Evolutionary conservation across 2,888 invertebrate species (phyloP), one percentile per base, ranked within the genome.

Genomic region (Agrenia bidenticulata): DNA sequence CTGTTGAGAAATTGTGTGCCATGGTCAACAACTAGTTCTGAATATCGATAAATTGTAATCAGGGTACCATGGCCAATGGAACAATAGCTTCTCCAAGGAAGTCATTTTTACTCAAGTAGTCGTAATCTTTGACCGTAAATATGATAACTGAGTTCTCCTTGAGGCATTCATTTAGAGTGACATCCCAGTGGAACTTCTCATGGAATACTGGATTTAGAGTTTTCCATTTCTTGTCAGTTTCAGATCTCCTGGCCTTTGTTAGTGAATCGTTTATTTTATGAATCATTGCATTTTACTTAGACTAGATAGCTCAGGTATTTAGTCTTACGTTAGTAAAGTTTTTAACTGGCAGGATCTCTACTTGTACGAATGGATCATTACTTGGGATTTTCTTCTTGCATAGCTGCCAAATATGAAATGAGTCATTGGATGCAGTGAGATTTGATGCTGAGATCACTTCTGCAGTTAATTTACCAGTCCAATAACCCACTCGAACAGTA

Each of bases 51-150:
- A n/a, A n/a, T 39, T 39, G 39, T 11, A 39, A 23, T 53, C 24
- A 23, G 24, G 21, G 49, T 66, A 73, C 72, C 50, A 61, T 37
- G 42, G 68, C 56, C 11, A 74, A 53, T 2, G 73, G 72, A 7
- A 74, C 49, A 0, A 73, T 37, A 23, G 73, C 74, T 63, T 74
- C 73, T 17, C 76, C 76, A 11, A 76, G 54, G 51, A 74, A 76
- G 32, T 73, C 74, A 64, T 74, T 68, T 24, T 42, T 57, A 9
- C 65, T 61, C 2, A 72, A 19, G 15, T 63, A 26, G 26, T 76
- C 76, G 49, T 69, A 68, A 61, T 76, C 76, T 57, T 69, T 68
- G 0, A 73, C 70, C 0, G 74, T 73, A 21, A 76, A 66, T 0
- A 74, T 64, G 27, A 76, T 17, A 1, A 67, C 63, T 11, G 70